phyloP scores from a whole-genome alignment of 2,113 vertebrate genomes.

The Semicossyphus pulcher region DNA sequence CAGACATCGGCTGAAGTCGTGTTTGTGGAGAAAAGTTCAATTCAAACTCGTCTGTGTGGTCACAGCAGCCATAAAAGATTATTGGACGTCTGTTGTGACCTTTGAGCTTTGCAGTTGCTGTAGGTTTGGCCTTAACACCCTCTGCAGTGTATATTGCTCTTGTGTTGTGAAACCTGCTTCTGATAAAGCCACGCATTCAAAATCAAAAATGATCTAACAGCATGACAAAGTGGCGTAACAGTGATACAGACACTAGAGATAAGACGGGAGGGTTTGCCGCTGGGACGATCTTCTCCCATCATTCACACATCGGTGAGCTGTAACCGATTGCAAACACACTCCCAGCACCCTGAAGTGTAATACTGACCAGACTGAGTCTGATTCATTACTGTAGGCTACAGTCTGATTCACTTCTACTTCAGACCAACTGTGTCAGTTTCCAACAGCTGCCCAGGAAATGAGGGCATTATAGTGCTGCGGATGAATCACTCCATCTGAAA shows the following conservation, averaged over 20 bases:
- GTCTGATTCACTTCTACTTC: constrained; percentile 55
- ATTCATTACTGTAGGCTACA: too few species aligned
- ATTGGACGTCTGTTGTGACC: constrained; percentile 59
- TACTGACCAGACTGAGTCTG: constrained; percentile 5
- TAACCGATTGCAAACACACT: neutral
- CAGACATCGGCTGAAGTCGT: constrained; percentile 7
- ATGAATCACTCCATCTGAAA: constrained; percentile 54
- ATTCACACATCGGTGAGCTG: neutral
- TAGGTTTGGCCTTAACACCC: constrained; percentile 24
- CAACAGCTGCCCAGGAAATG: constrained; percentile 48
- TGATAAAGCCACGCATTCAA: constrained; percentile 51
- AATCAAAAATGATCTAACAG: constrained; percentile 12
- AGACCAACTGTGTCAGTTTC: constrained; percentile 4
- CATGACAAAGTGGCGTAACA: constrained; percentile 34
- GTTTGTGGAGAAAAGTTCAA: constrained; percentile 19
- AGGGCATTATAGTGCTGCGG: neutral
- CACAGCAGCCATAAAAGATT: constrained; percentile 60
- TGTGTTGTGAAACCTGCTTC: constrained; percentile 40
- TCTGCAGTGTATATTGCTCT: constrained; percentile 10
- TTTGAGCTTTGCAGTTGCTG: constrained; percentile 65
- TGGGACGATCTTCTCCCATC: neutral
- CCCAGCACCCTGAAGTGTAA: neutral
- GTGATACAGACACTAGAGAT: constrained; percentile 16
- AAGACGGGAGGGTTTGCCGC: neutral
- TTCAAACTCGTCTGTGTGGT: constrained; percentile 7